A percentile compares a stretch with the other conserved stretches of the same genome.
phyloP scores from a whole-genome alignment of 2,888 invertebrate species.

The Zeuzera pyrina region DNA sequence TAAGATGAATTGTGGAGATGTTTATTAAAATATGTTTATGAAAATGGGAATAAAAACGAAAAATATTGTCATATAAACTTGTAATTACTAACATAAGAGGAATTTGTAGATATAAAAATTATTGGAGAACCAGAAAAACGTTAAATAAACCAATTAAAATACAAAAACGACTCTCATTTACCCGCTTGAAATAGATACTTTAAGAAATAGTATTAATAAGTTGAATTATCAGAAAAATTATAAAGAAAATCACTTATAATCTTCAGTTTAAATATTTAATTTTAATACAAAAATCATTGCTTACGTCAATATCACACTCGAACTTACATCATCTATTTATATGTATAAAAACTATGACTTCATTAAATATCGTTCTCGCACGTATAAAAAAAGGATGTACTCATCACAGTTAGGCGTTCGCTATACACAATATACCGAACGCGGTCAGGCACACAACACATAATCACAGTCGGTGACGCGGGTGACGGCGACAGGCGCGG shows the following conservation, averaged over 20 bases:
- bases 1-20: slow-evolving; percentile 69
- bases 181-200: too few species aligned
- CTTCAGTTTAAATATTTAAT: slow-evolving; percentile 42
- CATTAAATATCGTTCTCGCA: slow-evolving; percentile 66
- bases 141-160: slow-evolving; percentile 73
- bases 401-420: slow-evolving; percentile 58
- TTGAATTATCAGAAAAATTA: slow-evolving; percentile 10
- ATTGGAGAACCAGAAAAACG: slow-evolving; percentile 70
- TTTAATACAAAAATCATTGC: slow-evolving; percentile 66
- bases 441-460: slow-evolving; percentile 48
- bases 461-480: slow-evolving; percentile 63
- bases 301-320: slow-evolving; percentile 72
- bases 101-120: slow-evolving; percentile 36
- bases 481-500: slow-evolving; percentile 18
- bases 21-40: slow-evolving; percentile 71
- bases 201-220: not conserved
- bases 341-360: slow-evolving; percentile 73
- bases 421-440: slow-evolving; percentile 61
- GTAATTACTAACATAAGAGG: slow-evolving; percentile 71
- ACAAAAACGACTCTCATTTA: slow-evolving; percentile 51
- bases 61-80: slow-evolving; percentile 72
- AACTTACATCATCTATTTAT: slow-evolving; percentile 73
- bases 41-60: slow-evolving; percentile 71
- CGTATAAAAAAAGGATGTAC: slow-evolving; percentile 59
- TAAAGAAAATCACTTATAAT: slow-evolving; percentile 18